Base-by-base conservation (phyloP, 92 coral and sea anemone genomes). In the Zoanthus gigantus region DNA sequence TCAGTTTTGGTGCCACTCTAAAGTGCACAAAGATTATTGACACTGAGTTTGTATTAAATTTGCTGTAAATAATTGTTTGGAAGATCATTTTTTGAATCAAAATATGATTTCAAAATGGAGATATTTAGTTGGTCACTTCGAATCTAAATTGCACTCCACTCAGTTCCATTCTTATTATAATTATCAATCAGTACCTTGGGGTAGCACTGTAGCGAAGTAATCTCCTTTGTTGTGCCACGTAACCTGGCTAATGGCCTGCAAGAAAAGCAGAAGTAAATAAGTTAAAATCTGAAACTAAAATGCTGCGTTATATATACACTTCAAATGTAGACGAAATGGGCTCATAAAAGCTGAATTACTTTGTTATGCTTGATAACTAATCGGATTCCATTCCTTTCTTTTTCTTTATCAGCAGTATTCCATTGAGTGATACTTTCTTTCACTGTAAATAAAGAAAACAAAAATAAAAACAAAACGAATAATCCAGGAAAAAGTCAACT, bases 211-310 rank as follows among this genome's bases (percentile, higher is more conserved):
- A 1, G 99, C 96, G 72, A 97, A 95, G 88, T 97, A 97, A 75
- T 97, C 99, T 78, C 99, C 99, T 82, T 97, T 97, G 52, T 88
- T 90, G 80, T 97, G 99, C 99, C 99, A 97, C 13, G 98, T 92
- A 23, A 97, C 88, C 88, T 97, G 98, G 44, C 95, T 88, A 32
- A 97, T 86, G 15, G 92, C 95, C 98, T 95, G 90, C 14, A 80
- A 23, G 57, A 52, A 28, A 54, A n/a, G 32, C 32, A 71, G 0
- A n/a, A n/a, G n/a, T 9, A 28, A 18, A 5, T 13, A 16, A 44
- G 72, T 23, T 44, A 2, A 63, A 46, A 47, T 45, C 42, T n/a
- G 17, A 5, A 66, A 16, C 9, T 5, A 60, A 78, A 34, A 32
- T 56, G n/a, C n/a, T 3, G 52, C 2, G 2, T 61, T 61, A 16